Base-by-base conservation (phyloP, 1,140 invertebrate genomes). In the Ladona fulva region DNA sequence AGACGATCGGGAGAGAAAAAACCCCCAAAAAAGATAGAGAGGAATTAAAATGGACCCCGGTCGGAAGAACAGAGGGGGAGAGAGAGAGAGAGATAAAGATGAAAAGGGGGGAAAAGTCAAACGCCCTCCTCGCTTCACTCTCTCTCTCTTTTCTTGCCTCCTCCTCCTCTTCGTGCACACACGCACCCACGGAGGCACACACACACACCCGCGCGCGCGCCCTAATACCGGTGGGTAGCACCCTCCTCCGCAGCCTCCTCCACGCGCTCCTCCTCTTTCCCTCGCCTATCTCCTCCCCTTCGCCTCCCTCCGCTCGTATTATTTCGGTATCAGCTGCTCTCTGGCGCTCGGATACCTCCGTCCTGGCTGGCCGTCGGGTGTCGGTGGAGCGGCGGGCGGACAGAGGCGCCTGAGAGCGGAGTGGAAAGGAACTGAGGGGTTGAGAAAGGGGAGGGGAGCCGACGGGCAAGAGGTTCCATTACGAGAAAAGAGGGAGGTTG, bases 401-500 rank as follows among this genome's bases (percentile, higher is more conserved):
- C 44, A 52, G 10, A 10, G 44, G 44, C 44, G 44, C 44, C 44
- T 52, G 44, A 11, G 44, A 11, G 44, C 44, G 19, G 44, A 52
- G 44, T 52, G 44, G 44, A 52, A 19, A 10, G 19, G 44, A 19
- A 52, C 10, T 10, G 19, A 19, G 44, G 19, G 44, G 19, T 52
- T 52, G 44, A 11, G 44, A 19, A 52, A 19, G 44, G 44, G 44
- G 44, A 52, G 44, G 44, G 44, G 44, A 52, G 44, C 10, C 44
- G 44, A 52, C 44, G 44, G 44, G 44, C 44, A 66, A 66, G 52
- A 66, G 52, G 52, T 66, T 66, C 52, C 52, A 66, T 66, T 66
- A 66, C 52, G 52, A 16, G 52, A 22, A 22, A 19, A 22, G 52
- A 66, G 52, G 52, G 52, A 66, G 52, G 52, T 66, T 22, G 52